Base-by-base conservation (phyloP, 2,113 vertebrate species). In the Chauna torquata region DNA sequence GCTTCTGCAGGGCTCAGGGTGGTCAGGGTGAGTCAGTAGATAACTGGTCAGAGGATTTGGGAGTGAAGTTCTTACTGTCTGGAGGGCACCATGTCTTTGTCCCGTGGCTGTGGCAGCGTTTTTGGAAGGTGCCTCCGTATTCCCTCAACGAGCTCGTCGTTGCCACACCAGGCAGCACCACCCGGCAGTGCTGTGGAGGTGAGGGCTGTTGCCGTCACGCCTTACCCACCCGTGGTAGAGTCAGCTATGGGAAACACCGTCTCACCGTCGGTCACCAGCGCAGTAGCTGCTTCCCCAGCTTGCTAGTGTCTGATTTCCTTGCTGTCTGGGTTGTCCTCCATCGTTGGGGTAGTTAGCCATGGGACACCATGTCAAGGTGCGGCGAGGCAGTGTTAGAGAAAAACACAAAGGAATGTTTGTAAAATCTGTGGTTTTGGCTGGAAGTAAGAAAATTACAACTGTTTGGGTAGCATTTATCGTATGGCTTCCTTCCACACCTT, bases 111-210 rank as follows among this genome's bases (percentile, higher is more conserved):
- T 12, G 50, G 50, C 50, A 25, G 50, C 23, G 12, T 52, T 52
- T 52, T 52, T 25, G 50, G 49, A 14, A 25, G 25, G 23, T 52
- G 50, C 50, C 50, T 52, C 50, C 50, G 4, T 12, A 52, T 23
- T 77, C 5, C 11, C 19, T 3, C 0, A 0, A 4, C 8, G 71
- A 54, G 45, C 50, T 57, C 0, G 0, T 4, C 1, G 0, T 12
- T 10, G 52, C 30, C 2, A 13, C 49, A 16, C 24, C 25, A 64
- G 16, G 14, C 20, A 36, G 34, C 23, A 36, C 22, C n/a, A 36
- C 22, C n/a, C 24, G 25, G 2, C 18, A 3, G 28, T 2, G 0
- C 4, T 2, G 2, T 3, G 22, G 4, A 2, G 38, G 27, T 0
- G 1, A 19, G 47, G 18, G n/a, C 25, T 5, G 19, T 74, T 40